A percentile compares a stretch with the other conserved stretches of the same genome.
Evolutionary conservation across 2,113 vertebrate genomes (phyloP).

Genomic region (Chelonoidis abingdonii): DNA sequence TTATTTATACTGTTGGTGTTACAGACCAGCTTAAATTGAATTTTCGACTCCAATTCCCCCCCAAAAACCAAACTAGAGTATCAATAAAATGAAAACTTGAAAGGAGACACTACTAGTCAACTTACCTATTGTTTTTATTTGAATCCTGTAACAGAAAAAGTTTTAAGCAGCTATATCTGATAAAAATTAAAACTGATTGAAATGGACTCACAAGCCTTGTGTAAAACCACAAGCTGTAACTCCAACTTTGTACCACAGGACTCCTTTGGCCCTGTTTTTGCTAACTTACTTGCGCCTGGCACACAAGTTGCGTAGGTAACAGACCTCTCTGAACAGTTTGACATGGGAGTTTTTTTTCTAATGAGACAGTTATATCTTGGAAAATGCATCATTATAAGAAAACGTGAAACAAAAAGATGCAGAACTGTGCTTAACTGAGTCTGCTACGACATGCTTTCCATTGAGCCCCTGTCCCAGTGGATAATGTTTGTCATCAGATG

Average conservation of each 20-base stretch:
- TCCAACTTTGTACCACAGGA: neutral
- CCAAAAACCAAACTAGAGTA: neutral
- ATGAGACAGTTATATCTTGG: neutral
- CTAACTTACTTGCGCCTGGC: neutral
- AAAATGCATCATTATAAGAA: neutral
- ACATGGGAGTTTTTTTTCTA: neutral
- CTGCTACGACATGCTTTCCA: neutral
- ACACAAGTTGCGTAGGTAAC: neutral
- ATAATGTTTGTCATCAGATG: neutral
- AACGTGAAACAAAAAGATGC: neutral
- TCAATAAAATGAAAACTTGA: neutral
- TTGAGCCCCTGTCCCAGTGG: neutral
- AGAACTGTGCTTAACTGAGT: neutral
- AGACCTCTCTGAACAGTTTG: neutral
- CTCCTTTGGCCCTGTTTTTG: neutral
- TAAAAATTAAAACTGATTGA: neutral
- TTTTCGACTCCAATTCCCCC: neutral
- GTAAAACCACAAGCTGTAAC: neutral
- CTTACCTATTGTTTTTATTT: neutral
- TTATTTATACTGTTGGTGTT: neutral
- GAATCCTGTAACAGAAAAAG: neutral
- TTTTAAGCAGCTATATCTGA: neutral
- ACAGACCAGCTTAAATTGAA: neutral
- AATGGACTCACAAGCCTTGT: neutral
- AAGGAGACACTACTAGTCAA: neutral